Base-by-base conservation (phyloP, 2,888 invertebrate species). In the Acronicta leporina region DNA sequence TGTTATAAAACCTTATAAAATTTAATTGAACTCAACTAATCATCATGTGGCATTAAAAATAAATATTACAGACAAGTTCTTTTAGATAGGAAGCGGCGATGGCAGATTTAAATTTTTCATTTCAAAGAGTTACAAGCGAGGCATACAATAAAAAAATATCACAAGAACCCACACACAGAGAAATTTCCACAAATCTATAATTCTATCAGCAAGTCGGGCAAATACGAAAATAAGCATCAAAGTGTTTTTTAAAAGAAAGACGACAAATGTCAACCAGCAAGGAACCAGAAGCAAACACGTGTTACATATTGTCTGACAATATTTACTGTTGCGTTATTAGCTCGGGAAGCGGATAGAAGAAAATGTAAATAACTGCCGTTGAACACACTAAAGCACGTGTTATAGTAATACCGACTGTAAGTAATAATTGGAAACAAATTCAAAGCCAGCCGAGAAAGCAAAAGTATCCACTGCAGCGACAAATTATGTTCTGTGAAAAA, bases 171-270 rank as follows among this genome's bases (percentile, higher is more conserved):
- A 90, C 91, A 90, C 91, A 89, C 82, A 88, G 83, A 84, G 88
- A 87, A 85, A 84, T 89, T 92, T 92, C 92, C 88, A 89, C 90
- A 90, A 92, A 94, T 90, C 91, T 87, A 92, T 94, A 93, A 91
- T 90, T 93, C 93, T 81, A 88, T 94, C 93, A 89, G 85, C 93
- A 86, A 85, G 82, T 79, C 83, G 71, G 83, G 89, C 90, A 87
- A 91, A 92, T 89, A 93, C 93, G 89, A 92, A 93, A 94, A 94
- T 94, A 93, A 92, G 89, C 92, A 89, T 93, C 93, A 93, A 94
- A 93, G 93, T 89, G 87, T 92, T 92, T 92, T 92, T 92, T 92
- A 92, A 86, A 89, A 84, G 86, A 82, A 88, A 91, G 87, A 86
- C 90, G 88, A 92, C 92, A 91, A 92, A 92, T 92, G 91, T 92